A percentile compares a stretch with the other conserved stretches of the same genome.
Evolutionary conservation across 37 sponge, comb jelly and placozoan genomes (phyloP).

Genomic region (Oopsacas minuta): DNA sequence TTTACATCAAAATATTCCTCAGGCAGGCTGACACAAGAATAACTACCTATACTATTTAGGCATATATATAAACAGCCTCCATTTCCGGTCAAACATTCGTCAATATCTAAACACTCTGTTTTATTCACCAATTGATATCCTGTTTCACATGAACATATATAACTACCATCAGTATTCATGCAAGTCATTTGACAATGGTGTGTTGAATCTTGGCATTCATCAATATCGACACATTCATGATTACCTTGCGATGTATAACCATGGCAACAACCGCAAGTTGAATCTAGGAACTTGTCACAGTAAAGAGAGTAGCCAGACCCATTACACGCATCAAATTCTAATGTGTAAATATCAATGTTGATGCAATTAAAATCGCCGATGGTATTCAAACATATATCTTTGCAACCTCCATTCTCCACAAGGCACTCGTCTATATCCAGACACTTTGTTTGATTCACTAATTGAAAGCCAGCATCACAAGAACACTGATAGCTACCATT

Average conservation of each 20-base stretch:
- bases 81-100: neutral
- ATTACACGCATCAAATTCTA: neutral
- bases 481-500: neutral
- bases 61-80: neutral
- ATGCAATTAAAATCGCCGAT: neutral
- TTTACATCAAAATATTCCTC: neutral
- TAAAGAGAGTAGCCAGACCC: neutral
- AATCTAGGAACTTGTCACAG: neutral
- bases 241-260: neutral
- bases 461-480: neutral
- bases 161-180: neutral
- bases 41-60: neutral
- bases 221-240: neutral
- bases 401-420: neutral
- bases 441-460: neutral
- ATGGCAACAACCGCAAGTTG: neutral
- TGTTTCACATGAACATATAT: neutral
- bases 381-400: neutral
- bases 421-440: neutral
- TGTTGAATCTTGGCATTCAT: neutral
- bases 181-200: neutral
- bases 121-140: neutral
- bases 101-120: neutral
- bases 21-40: neutral
- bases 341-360: neutral